These are phyloP conservation scores for Sylvicola fuscatus DNA, from an alignment of 2,888 invertebrate species.

Conservation along the genomic window DNA sequence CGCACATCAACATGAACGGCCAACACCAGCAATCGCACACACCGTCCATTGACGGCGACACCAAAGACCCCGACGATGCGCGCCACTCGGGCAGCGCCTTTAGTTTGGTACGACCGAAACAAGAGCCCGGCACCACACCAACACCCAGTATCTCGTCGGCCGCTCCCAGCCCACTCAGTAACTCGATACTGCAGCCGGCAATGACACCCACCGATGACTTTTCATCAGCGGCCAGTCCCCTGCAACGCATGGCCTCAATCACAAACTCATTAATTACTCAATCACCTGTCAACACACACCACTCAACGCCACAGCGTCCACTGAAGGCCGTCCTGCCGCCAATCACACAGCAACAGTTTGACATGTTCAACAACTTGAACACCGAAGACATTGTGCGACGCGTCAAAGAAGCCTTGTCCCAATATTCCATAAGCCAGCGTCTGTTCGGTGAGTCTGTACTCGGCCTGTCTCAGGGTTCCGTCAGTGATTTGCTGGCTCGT, in stretches of 20 bases:
- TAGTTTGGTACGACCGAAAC: constrained; percentile 68
- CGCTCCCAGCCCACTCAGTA: constrained; percentile 66
- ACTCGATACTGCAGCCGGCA: constrained; percentile 68
- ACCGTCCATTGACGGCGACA: constrained; percentile 26
- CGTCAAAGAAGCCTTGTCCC: constrained; percentile 84
- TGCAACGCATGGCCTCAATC: constrained; percentile 95
- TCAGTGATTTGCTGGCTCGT: constrained; percentile 87
- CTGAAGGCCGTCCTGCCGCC: constrained; percentile 93
- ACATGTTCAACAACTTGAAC: constrained; percentile 91
- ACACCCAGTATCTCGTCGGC: constrained; percentile 42
- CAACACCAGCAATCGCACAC: constrained; percentile 15
- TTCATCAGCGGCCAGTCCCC: constrained; percentile 72
- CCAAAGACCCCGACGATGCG: constrained; percentile 45
- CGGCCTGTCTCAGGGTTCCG: constrained; percentile 89
- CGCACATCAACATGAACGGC: constrained; percentile 31
- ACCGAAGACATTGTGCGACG: constrained; percentile 97
- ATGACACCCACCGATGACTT: constrained; percentile 67
- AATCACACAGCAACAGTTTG: constrained; percentile 97
- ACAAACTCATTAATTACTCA: constrained; percentile 91
- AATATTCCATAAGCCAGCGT: constrained; percentile 93
- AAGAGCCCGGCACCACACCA: constrained; percentile 41
- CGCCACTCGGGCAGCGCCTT: constrained; percentile 43
- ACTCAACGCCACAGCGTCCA: constrained; percentile 65
- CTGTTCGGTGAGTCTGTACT: constrained; percentile 97
- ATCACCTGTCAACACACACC: constrained; percentile 69